A percentile compares a stretch with the other conserved stretches of the same genome.
phyloP scores from a whole-genome alignment of 2,797 vertebrate genomes.

The Hyperoplus immaculatus region DNA sequence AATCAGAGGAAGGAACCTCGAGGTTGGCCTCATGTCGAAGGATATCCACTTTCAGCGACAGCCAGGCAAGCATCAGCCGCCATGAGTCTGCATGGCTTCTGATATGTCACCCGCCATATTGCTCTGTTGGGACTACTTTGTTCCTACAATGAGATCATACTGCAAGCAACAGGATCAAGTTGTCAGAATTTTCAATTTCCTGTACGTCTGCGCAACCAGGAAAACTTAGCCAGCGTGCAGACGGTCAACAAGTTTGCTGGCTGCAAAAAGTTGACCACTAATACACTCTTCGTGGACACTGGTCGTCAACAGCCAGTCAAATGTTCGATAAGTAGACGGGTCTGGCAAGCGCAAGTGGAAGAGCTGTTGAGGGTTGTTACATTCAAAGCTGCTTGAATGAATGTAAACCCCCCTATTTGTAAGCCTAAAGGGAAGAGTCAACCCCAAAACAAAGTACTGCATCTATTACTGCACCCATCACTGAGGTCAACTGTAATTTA shows the following conservation, averaged over 20 bases:
- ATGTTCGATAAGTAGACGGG: conserved; percentile 35
- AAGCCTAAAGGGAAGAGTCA: conserved; percentile 3
- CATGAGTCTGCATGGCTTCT: background rate
- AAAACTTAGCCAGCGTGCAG: conserved; percentile 32
- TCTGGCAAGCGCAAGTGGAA: conserved; percentile 18
- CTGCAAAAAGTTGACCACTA: conserved; percentile 41
- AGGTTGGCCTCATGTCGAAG: background rate
- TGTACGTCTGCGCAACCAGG: conserved; percentile 34
- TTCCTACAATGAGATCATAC: conserved; percentile 5
- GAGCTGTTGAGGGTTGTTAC: conserved; percentile 22
- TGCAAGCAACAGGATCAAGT: conserved; percentile 32
- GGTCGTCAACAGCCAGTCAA: conserved; percentile 30
- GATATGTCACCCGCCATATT: conserved; percentile 17
- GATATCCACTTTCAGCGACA: conserved; percentile 32
- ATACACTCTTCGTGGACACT: conserved; percentile 15
- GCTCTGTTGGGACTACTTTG: conserved; percentile 9
- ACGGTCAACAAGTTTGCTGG: conserved; percentile 48
- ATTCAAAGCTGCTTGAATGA: conserved; percentile 13
- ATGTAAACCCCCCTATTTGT: conserved; percentile 14
- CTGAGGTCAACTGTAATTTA: background rate
- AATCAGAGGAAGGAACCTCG: background rate
- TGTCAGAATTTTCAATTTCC: conserved; percentile 46
- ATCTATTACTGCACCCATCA: background rate
- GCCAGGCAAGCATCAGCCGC: conserved; percentile 2
- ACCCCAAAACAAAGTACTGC: conserved; percentile 4